Percentiles rank a stretch among this genome's conserved stretches.
Evolutionary conservation across 2,113 vertebrate species (phyloP).

Genomic region (Cairina moschata): DNA sequence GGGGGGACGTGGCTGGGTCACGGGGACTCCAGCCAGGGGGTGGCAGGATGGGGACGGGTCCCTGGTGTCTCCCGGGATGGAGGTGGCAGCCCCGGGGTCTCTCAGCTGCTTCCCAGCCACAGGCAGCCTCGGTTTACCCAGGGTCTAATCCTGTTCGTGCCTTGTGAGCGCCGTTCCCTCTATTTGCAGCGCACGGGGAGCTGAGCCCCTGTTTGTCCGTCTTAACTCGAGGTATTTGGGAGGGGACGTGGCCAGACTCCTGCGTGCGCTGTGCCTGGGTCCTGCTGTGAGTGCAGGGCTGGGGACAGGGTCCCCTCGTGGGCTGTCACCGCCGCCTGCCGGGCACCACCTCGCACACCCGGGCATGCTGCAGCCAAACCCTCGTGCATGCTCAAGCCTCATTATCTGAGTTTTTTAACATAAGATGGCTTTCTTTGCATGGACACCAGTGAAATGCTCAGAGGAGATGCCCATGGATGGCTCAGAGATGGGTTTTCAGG

Average conservation of each 20-base stretch:
- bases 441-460: background rate
- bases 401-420: background rate
- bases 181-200: background rate
- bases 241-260: rapidly evolving
- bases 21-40: rapidly evolving
- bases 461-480: background rate
- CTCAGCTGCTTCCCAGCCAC: background rate
- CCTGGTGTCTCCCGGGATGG: background rate
- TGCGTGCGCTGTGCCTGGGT: too few species aligned
- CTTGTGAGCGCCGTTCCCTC: background rate
- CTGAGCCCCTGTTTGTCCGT: background rate
- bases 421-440: background rate
- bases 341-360: rapidly evolving
- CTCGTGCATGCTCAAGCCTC: background rate
- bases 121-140: background rate
- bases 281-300: background rate
- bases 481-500: background rate
- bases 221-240: background rate
- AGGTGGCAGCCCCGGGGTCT: background rate
- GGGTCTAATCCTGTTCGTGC: background rate
- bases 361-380: rapidly evolving
- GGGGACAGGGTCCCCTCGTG: background rate
- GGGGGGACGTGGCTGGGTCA: background rate
- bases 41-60: rapidly evolving
- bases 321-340: background rate